Conservation (phyloP, 2,113 vertebrate genomes). For the Hucho hucho region DNA sequence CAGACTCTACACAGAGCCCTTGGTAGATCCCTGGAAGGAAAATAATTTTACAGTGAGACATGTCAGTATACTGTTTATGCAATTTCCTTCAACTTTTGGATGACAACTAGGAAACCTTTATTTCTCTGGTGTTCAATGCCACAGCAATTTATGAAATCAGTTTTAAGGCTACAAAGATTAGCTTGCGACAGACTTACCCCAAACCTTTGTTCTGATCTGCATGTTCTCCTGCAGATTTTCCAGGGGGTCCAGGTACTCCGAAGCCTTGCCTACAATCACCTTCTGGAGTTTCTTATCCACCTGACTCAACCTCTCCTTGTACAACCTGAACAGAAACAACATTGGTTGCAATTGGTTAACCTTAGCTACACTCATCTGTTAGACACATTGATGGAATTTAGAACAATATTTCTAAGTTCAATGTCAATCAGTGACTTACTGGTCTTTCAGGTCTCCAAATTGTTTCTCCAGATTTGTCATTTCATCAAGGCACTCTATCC, state of each 20-base stretch:
- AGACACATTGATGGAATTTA: neutral
- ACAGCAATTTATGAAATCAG: no score
- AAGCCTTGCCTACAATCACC: slow-evolving; percentile 87
- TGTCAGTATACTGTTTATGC: no score
- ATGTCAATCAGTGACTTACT: slow-evolving; percentile 72
- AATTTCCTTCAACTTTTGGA: no score
- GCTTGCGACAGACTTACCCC: slow-evolving; percentile 70
- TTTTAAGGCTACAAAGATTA: neutral
- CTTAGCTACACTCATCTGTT: neutral
- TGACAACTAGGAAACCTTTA: no score
- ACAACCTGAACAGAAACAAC: slow-evolving; percentile 72
- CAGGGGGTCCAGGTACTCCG: slow-evolving; percentile 88
- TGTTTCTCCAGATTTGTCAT: slow-evolving; percentile 93
- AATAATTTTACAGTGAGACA: no score
- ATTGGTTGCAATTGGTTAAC: no score
- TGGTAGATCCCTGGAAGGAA: slow-evolving; percentile 82
- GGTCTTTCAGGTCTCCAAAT: slow-evolving; percentile 91
- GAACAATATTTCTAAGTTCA: neutral
- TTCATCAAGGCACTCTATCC: slow-evolving; percentile 89
- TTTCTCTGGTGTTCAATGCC: no score
- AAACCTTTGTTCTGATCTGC: slow-evolving; percentile 91
- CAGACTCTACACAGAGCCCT: slow-evolving; percentile 87
- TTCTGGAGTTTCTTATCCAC: slow-evolving; percentile 90
- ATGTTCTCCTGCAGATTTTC: slow-evolving; percentile 90
- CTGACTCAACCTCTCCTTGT: slow-evolving; percentile 88